Evolutionary conservation across 2,113 vertebrate species (phyloP).

Genomic region (Regulus satrapa): DNA sequence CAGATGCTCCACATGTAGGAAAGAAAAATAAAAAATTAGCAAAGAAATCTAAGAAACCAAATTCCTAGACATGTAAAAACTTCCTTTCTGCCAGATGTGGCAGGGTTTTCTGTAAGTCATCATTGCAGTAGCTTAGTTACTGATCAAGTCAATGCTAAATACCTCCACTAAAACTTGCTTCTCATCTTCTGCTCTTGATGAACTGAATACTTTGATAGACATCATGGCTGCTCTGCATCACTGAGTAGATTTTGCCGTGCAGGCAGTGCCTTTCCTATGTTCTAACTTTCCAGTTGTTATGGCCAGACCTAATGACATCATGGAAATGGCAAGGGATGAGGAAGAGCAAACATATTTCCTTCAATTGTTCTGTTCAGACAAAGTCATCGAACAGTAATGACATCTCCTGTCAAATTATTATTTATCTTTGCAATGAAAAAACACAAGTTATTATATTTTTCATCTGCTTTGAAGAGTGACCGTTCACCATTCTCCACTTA

Average conservation of each 20-base stretch:
- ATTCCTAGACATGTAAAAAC: background rate
- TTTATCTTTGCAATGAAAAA: slow-evolving; percentile 35
- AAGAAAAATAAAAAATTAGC: background rate
- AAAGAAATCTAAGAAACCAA: background rate
- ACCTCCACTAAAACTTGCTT: background rate
- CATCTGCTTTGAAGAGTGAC: background rate
- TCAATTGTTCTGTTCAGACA: slow-evolving; percentile 50
- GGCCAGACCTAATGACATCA: slow-evolving; percentile 46
- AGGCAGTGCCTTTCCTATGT: background rate
- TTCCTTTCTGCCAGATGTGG: background rate
- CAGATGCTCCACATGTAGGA: background rate
- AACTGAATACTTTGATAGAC: background rate
- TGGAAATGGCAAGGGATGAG: slow-evolving; percentile 37
- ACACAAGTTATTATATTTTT: background rate
- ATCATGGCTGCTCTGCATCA: fast-evolving
- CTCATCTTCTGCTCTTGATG: background rate
- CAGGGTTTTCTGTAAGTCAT: background rate
- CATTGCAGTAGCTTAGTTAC: background rate
- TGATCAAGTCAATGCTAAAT: background rate
- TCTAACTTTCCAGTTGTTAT: slow-evolving; percentile 32
- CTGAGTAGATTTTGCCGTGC: background rate
- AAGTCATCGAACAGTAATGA: slow-evolving; percentile 53
- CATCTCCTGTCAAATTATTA: slow-evolving; percentile 47
- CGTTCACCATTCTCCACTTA: background rate
- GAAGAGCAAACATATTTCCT: slow-evolving; percentile 58